These are phyloP conservation scores for Notamacropus eugenii DNA, from an alignment of 2,797 vertebrate species.

Conservation along the genomic window DNA sequence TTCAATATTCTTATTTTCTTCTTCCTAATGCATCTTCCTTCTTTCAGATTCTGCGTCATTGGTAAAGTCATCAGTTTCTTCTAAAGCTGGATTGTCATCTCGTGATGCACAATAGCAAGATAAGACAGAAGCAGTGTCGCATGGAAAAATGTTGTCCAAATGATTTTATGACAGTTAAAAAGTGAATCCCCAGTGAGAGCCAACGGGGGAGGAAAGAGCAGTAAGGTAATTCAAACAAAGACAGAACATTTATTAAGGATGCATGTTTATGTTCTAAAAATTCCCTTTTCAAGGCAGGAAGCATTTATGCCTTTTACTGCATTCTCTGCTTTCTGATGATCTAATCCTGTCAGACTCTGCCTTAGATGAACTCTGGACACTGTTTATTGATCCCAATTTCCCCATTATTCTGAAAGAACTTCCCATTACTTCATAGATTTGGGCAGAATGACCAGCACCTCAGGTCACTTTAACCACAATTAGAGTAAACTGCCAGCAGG, in stretches of 20 bases:
- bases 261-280: conserved; percentile 6
- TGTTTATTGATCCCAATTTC: neutral
- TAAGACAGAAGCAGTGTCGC: neutral
- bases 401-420: neutral
- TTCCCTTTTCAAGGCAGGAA: conserved; percentile 9
- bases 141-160: neutral
- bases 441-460: neutral
- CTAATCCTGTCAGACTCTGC: neutral
- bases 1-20: neutral
- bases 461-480: neutral
- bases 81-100: neutral
- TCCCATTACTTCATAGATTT: neutral
- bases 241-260: conserved; percentile 37
- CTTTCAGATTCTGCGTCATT: neutral
- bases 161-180: conserved; percentile 24
- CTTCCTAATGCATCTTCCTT: neutral
- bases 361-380: neutral
- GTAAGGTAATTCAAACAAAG: neutral
- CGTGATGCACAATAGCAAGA: neutral
- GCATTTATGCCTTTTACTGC: neutral
- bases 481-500: neutral
- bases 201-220: neutral
- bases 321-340: neutral
- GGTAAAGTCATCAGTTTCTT: neutral
- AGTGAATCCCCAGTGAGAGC: neutral